Base-by-base conservation (phyloP, 2,888 invertebrate species). In the Drosophila villosipedis region DNA sequence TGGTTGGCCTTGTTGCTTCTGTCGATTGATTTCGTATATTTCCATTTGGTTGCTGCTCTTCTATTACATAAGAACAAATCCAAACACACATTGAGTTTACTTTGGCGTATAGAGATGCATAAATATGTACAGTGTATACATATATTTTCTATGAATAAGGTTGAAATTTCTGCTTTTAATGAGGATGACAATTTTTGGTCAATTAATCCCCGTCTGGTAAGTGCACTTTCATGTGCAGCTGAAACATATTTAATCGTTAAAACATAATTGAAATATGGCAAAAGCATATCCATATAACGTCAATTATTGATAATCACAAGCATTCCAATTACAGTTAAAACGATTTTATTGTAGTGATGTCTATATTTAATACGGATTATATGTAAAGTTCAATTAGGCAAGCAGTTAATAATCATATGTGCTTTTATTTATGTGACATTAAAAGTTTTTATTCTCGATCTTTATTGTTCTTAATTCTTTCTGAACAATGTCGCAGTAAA, bases 191-290 rank as follows among this genome's bases (percentile, higher is more conserved):
- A 55, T 68, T 77, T 74, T 72, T 52, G 77, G 59, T 72, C 60
- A 52, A 73, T 66, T 89, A 85, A 81, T 86, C 78, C 82, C 53
- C 58, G 70, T 69, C 64, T 68, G 69, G 58, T 74, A 76, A 73
- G 78, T 68, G 83, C 88, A 83, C 67, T 71, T 74, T 68, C 71
- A 80, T 80, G 79, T 72, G 67, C 55, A 67, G 54, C 63, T 64
- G 59, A 61, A 79, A 73, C 76, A 82, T 83, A 73, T 80, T 71
- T 80, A 74, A 83, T 80, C 77, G 78, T 83, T 80, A 73, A 81
- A 68, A 66, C 52, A 80, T 78, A 81, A 80, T 81, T 81, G 77
- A 80, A 60, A 60, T 76, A 64, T 59, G 33, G 78, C 60, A 61
- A 73, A 66, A 53, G 25, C 55, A 59, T 68, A 53, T 30, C 4